Conservation (phyloP, 2,113 vertebrate genomes). For the Onychostruthus taczanowskii region DNA sequence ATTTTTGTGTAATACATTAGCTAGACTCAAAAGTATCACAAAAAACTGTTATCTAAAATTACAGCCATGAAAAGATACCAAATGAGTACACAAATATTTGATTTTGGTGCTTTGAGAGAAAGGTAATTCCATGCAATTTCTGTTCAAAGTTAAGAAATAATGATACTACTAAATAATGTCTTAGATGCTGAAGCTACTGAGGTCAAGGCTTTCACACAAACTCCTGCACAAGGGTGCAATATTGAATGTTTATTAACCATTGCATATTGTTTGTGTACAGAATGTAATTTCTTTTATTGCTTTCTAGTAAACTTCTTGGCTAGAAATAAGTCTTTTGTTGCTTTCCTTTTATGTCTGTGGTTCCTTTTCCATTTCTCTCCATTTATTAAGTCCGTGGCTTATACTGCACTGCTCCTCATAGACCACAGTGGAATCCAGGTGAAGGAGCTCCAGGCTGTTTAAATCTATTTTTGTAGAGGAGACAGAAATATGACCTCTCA, state of each 20-base stretch:
- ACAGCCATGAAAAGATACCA: not conserved
- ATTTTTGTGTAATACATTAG: not conserved
- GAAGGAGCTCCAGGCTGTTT: not conserved
- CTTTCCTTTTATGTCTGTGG: not conserved
- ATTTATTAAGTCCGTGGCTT: rapidly evolving
- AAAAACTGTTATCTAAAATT: not conserved
- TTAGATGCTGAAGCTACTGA: not conserved
- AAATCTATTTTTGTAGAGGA: not conserved
- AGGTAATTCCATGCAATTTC: not conserved
- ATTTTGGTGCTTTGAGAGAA: not conserved
- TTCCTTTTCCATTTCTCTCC: not conserved
- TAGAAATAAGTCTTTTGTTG: not conserved
- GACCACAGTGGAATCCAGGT: not conserved
- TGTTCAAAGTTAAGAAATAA: not conserved
- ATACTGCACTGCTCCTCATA: not conserved
- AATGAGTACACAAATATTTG: not conserved
- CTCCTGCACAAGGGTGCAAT: not conserved
- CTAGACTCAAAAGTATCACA: not conserved
- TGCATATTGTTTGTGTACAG: not conserved
- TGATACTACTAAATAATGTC: not conserved
- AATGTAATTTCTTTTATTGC: not conserved
- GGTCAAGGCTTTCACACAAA: not conserved
- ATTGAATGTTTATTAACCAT: not conserved
- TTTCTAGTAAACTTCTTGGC: not conserved
- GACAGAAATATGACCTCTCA: not conserved